phyloP scores from a whole-genome alignment of 2,113 vertebrate genomes.

The Trichechus manatus region DNA sequence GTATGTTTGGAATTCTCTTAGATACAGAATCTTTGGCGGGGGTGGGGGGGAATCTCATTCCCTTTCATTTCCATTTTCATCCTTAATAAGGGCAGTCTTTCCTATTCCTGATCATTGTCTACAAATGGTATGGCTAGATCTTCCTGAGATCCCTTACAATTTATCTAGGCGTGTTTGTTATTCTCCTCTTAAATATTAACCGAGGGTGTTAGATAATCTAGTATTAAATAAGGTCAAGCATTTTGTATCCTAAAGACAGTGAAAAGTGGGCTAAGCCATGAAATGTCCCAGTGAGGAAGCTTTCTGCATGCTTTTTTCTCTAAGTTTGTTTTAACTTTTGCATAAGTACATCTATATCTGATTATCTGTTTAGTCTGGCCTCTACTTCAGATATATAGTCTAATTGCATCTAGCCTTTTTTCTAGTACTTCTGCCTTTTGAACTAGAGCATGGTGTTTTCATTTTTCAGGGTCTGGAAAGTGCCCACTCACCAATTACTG shows the following conservation, averaged over 20 bases:
- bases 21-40: not conserved
- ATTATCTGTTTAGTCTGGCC: not conserved
- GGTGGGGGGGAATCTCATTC: not conserved
- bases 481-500: not conserved
- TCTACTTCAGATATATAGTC: not conserved
- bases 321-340: not conserved
- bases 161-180: not conserved
- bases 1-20: not conserved
- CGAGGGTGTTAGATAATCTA: not conserved
- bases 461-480: not conserved
- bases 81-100: not conserved
- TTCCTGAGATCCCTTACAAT: not conserved
- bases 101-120: conserved; percentile 1
- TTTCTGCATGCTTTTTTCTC: not conserved
- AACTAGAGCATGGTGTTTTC: not conserved
- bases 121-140: not conserved
- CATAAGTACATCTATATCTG: not conserved
- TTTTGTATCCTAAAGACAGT: not conserved
- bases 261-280: not conserved
- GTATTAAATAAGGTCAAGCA: not conserved
- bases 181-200: not conserved
- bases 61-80: not conserved
- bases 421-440: not conserved
- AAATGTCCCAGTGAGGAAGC: not conserved
- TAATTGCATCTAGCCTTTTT: not conserved